These are phyloP conservation scores for Drosophila repleta DNA, from an alignment of 1,140 invertebrate species.

Conservation along the genomic window DNA sequence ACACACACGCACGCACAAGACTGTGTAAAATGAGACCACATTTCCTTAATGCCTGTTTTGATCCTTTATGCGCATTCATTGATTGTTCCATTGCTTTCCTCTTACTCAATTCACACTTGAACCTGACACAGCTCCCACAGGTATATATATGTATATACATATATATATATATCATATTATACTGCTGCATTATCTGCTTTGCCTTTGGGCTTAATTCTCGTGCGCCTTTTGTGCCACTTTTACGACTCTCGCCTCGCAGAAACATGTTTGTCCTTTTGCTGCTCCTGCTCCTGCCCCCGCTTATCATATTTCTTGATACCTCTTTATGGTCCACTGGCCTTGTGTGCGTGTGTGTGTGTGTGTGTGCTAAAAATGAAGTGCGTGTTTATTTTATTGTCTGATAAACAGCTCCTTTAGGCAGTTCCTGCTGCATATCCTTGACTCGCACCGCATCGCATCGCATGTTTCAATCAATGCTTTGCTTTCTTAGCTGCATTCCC, in stretches of 20 bases:
- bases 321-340: conserved; percentile 59
- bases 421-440: conserved; percentile 9
- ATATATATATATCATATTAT: conserved; percentile 32
- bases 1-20: conserved; percentile 11
- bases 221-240: conserved; percentile 71
- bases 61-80: conserved; percentile 47
- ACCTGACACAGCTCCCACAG: conserved; percentile 30
- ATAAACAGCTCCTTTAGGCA: conserved; percentile 71
- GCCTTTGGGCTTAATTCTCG: conserved; percentile 59
- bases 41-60: conserved; percentile 52
- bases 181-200: conserved; percentile 39
- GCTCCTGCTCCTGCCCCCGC: not conserved
- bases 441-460: too few species aligned
- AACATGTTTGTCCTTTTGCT: conserved; percentile 49
- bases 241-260: conserved; percentile 71
- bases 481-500: not conserved
- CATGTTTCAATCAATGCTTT: conserved; percentile 16
- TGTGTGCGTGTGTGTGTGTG: conserved; percentile 22
- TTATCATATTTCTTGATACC: conserved; percentile 39
- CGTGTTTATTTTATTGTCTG: conserved; percentile 81
- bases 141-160: conserved; percentile 9
- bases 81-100: conserved; percentile 45
- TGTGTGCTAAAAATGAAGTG: conserved; percentile 43
- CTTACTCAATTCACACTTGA: conserved; percentile 66
- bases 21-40: conserved; percentile 64